Evolutionary conservation across 2,113 vertebrate genomes (phyloP).

Genomic region (Archilochus colubris): DNA sequence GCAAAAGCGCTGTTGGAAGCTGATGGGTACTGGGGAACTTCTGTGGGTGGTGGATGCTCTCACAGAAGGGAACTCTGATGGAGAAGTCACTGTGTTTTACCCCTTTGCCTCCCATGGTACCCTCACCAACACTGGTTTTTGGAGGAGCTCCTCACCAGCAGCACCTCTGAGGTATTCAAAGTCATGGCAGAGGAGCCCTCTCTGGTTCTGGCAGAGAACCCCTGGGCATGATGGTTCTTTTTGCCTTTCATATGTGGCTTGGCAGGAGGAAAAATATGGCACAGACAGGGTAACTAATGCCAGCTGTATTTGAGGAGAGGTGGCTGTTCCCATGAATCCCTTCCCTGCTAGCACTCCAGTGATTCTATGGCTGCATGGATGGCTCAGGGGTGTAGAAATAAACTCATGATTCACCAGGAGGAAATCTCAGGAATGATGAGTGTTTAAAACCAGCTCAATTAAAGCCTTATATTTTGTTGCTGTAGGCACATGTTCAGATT

Average conservation of each 20-base stretch:
- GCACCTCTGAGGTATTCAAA: background rate
- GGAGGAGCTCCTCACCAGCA: background rate
- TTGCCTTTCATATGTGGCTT: background rate
- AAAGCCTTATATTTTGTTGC: background rate
- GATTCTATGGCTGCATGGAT: background rate
- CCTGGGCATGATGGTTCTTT: background rate
- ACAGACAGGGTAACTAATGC: background rate
- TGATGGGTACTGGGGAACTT: background rate
- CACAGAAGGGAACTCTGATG: background rate
- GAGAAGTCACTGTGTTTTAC: background rate
- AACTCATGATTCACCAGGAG: background rate
- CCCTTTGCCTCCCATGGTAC: background rate
- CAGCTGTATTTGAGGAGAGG: background rate
- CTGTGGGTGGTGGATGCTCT: background rate
- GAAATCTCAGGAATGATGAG: background rate
- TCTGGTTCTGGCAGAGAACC: background rate
- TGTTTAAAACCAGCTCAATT: background rate
- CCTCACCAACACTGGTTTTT: background rate
- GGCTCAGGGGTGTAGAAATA: background rate
- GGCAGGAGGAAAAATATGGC: background rate
- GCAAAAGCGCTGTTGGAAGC: background rate
- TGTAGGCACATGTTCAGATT: background rate
- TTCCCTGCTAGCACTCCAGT: background rate
- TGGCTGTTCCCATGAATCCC: accelerated
- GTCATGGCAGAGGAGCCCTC: accelerated